phyloP scores from a whole-genome alignment of 1,140 invertebrate genomes.

The Pantala flavescens region DNA sequence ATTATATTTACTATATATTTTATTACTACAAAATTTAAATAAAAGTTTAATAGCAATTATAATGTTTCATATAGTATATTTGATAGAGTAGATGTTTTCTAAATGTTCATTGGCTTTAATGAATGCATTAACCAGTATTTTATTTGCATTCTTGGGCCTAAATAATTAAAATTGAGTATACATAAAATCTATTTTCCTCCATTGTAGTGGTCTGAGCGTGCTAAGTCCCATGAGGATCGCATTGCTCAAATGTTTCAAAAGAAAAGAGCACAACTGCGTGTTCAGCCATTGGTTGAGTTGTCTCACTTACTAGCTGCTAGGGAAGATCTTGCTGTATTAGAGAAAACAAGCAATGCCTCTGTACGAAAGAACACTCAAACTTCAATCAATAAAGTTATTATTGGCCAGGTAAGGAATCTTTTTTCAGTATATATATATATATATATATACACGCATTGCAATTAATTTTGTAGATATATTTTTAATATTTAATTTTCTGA shows the following conservation, averaged over 20 bases:
- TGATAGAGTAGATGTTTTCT: too few relatives aligned
- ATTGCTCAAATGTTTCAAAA: slow-evolving; percentile 59
- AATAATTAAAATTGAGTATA: too few relatives aligned
- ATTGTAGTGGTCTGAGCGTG: slow-evolving; percentile 72
- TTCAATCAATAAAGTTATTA: slow-evolving; percentile 74
- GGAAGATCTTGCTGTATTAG: slow-evolving; percentile 67
- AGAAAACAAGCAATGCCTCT: slow-evolving; percentile 75
- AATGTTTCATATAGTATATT: too few relatives aligned
- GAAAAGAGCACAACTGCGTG: slow-evolving; percentile 50
- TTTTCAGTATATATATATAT: too few relatives aligned
- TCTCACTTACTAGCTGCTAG: slow-evolving; percentile 70
- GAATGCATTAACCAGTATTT: too few relatives aligned
- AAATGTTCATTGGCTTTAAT: too few relatives aligned
- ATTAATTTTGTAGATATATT: too few relatives aligned
- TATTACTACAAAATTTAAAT: too few relatives aligned
- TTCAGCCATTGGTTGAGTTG: slow-evolving; percentile 51
- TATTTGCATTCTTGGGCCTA: too few relatives aligned
- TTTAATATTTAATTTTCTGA: too few relatives aligned
- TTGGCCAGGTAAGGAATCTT: slow-evolving; percentile 50
- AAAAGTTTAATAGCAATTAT: background rate
- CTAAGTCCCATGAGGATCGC: slow-evolving; percentile 58
- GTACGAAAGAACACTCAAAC: slow-evolving; percentile 70
- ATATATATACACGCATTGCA: too few relatives aligned
- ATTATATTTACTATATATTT: too few relatives aligned
- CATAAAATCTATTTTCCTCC: slow-evolving; percentile 14